phyloP scores from a whole-genome alignment of 2,888 invertebrate species.

The Aphelenchoides bicaudatus region DNA sequence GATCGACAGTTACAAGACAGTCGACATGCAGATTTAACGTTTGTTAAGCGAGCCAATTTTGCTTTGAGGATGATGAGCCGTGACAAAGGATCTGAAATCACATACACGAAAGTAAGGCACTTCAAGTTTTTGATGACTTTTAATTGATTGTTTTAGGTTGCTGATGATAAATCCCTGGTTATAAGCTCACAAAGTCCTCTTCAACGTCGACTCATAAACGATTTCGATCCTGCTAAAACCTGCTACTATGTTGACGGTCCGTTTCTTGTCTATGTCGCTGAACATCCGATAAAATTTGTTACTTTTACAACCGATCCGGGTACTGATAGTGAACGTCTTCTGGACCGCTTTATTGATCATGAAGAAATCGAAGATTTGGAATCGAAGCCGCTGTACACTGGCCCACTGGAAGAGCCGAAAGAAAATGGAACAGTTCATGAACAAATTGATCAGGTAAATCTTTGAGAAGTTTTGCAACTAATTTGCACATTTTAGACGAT shows the following conservation, averaged over 20 bases:
- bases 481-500: too few species aligned
- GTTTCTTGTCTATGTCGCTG: constrained; percentile 43
- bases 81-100: constrained; percentile 50
- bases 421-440: constrained; percentile 44
- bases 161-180: constrained; percentile 43
- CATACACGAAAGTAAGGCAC: constrained; percentile 41
- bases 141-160: constrained; percentile 13
- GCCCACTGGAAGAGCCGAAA: constrained; percentile 20
- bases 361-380: constrained; percentile 36
- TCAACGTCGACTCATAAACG: constrained; percentile 41
- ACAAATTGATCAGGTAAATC: constrained; percentile 45
- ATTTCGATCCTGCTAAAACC: constrained; percentile 26
- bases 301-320: constrained; percentile 35
- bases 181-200: constrained; percentile 50
- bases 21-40: constrained; percentile 27
- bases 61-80: constrained; percentile 56
- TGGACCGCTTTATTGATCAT: constrained; percentile 25
- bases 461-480: too few species aligned
- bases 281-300: constrained; percentile 36
- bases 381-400: constrained; percentile 30
- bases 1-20: constrained; percentile 64
- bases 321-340: constrained; percentile 28
- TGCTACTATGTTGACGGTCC: constrained; percentile 52
- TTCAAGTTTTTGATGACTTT: neutral
- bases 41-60: constrained; percentile 51